phyloP scores from a whole-genome alignment of 2,888 invertebrate species.

The Melieria picta region DNA sequence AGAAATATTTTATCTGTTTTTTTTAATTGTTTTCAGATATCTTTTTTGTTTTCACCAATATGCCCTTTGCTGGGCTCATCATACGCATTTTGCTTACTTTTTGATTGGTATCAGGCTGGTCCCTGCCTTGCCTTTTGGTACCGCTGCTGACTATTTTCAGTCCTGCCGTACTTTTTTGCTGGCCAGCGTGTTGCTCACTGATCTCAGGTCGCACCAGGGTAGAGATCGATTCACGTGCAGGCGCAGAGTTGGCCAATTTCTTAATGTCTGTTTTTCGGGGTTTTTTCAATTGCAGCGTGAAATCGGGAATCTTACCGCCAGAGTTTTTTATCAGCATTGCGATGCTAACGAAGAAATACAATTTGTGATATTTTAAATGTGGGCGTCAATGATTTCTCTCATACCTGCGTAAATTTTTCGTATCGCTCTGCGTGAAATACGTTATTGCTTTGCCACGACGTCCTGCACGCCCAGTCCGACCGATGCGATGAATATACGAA shows the following conservation, averaged over 20 bases:
- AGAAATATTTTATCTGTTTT: neutral
- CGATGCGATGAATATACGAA: constrained; percentile 89
- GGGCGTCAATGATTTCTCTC: neutral
- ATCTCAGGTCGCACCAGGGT: constrained; percentile 62
- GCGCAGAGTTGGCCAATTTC: constrained; percentile 70
- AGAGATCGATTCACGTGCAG: constrained; percentile 74
- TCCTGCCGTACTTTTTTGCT: constrained; percentile 50
- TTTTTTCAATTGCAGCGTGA: constrained; percentile 82
- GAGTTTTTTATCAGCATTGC: constrained; percentile 90
- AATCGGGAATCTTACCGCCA: constrained; percentile 92
- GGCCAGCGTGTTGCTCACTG: constrained; percentile 39
- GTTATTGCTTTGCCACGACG: constrained; percentile 89
- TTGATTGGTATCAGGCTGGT: constrained; percentile 26
- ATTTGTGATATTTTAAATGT: neutral
- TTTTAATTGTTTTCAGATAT: neutral
- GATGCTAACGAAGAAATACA: constrained; percentile 71
- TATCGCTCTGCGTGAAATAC: constrained; percentile 92
- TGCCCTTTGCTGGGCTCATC: no score
- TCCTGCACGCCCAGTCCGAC: constrained; percentile 94
- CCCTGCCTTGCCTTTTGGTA: constrained; percentile 35
- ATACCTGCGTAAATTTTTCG: constrained; percentile 84
- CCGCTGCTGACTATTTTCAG: constrained; percentile 44
- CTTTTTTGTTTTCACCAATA: neutral
- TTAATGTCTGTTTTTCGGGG: constrained; percentile 69
- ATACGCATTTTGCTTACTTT: no score